Evolutionary conservation across 2,113 vertebrate species (phyloP).

Genomic region (Oostethus manadensis): DNA sequence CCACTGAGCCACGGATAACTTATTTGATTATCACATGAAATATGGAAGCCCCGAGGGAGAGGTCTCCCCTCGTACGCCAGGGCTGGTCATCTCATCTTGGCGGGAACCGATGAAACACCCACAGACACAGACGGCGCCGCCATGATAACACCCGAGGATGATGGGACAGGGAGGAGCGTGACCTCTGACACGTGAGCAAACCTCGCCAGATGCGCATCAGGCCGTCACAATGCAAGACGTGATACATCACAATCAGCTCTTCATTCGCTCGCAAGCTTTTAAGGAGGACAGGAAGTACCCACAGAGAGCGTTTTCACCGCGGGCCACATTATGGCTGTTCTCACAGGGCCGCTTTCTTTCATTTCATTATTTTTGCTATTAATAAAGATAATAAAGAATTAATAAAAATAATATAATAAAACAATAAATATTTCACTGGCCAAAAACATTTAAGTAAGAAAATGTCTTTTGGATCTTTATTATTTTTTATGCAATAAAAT

Average conservation of each 20-base stretch:
- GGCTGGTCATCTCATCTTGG: conserved; percentile 41
- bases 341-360: too few species aligned
- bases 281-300: too few species aligned
- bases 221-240: background rate
- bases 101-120: conserved; percentile 40
- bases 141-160: conserved; percentile 1
- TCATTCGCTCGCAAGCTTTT: background rate
- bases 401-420: too few species aligned
- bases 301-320: too few species aligned
- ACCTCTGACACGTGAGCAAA: background rate
- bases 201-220: background rate
- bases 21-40: conserved; percentile 53
- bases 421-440: too few species aligned
- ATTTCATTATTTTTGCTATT: too few species aligned
- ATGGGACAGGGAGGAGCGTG: background rate
- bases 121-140: conserved; percentile 5
- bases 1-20: conserved; percentile 46
- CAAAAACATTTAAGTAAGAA: too few species aligned
- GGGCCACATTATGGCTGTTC: too few species aligned
- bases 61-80: conserved; percentile 20
- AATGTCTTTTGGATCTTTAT: too few species aligned
- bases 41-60: conserved; percentile 42
- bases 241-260: background rate
- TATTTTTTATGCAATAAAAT: too few species aligned
- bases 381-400: too few species aligned